These are phyloP conservation scores for Drosophila carrolli DNA, from an alignment of 1,140 invertebrate species.

Conservation along the genomic window DNA sequence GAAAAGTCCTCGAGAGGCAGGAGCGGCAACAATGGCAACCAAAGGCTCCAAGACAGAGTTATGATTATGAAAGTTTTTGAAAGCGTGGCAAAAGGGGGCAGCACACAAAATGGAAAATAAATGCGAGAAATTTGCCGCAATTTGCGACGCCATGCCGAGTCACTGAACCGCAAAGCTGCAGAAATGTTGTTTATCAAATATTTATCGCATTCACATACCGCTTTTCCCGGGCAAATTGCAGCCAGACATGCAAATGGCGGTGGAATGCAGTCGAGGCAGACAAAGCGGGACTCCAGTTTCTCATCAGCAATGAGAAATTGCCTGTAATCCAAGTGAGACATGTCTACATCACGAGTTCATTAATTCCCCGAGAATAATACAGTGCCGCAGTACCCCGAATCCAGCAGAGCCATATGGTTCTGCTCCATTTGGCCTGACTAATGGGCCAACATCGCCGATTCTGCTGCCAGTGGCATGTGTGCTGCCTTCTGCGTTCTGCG, in stretches of 20 bases:
- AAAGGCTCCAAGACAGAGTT: constrained; percentile 57
- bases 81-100: constrained; percentile 15
- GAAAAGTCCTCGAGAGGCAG: constrained; percentile 9
- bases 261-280: constrained; percentile 34
- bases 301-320: constrained; percentile 35
- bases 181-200: constrained; percentile 64
- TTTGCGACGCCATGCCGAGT: constrained; percentile 63
- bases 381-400: constrained; percentile 11
- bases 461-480: constrained; percentile 34
- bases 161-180: constrained; percentile 62
- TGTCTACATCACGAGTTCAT: constrained; percentile 73
- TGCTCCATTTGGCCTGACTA: constrained; percentile 61
- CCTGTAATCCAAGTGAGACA: constrained; percentile 54
- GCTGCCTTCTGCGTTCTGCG: constrained; percentile 17
- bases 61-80: constrained; percentile 78
- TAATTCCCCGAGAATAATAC: constrained; percentile 55
- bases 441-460: constrained; percentile 44
- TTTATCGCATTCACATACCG: constrained; percentile 44
- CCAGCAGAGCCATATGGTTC: constrained; percentile 37
- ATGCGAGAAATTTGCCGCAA: constrained; percentile 61
- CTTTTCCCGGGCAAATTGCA: constrained; percentile 56
- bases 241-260: constrained; percentile 53
- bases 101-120: constrained; percentile 60
- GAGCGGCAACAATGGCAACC: constrained; percentile 43
- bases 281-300: constrained; percentile 9